Conservation (phyloP, 1,140 invertebrate species). For the Caenorhabditis brenneri region DNA sequence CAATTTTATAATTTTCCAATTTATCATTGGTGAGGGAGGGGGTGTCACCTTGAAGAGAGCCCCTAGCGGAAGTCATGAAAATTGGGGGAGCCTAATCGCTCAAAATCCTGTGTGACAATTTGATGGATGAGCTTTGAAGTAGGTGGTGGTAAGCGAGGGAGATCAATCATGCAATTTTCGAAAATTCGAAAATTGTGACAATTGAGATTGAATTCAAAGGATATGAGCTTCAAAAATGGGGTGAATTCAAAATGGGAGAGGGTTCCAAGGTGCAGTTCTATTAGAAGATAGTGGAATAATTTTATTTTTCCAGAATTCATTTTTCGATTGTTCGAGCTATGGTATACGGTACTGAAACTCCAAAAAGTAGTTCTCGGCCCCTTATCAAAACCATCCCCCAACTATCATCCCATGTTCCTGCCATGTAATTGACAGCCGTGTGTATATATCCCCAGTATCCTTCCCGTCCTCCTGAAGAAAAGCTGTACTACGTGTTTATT, state of each 20-base stretch:
- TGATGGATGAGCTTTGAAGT: background rate
- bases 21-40: slow-evolving; percentile 38
- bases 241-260: no score
- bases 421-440: slow-evolving; percentile 38
- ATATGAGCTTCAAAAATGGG: no score
- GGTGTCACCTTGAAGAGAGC: background rate
- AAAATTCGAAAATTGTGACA: no score
- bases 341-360: no score
- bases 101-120: slow-evolving; percentile 19
- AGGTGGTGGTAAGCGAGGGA: no score
- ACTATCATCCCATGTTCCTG: background rate
- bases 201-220: no score
- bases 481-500: slow-evolving; percentile 35
- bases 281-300: no score
- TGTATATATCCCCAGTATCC: background rate
- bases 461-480: background rate
- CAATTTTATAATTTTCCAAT: slow-evolving; percentile 35
- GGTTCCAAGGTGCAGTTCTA: no score
- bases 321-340: no score
- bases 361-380: background rate
- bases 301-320: no score
- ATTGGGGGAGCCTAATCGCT: background rate
- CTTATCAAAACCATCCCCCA: background rate
- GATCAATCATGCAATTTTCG: no score
- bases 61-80: background rate